Base-by-base conservation (phyloP, 2,113 vertebrate species). In the Ageneiosus marmoratus region DNA sequence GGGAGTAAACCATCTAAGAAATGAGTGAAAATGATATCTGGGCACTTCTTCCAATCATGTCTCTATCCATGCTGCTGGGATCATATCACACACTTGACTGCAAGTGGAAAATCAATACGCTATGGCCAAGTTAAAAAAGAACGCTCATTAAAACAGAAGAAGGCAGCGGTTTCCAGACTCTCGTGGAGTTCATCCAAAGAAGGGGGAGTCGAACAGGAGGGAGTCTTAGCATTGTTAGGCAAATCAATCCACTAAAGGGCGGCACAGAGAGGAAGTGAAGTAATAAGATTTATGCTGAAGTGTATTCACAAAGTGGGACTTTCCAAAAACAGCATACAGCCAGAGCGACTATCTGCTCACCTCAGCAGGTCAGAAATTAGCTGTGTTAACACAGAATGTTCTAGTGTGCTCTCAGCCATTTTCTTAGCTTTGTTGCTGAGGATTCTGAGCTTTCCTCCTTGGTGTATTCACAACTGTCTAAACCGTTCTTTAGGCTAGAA, bases 121-220 rank as follows among this genome's bases (percentile, higher is more conserved):
- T 85, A 86, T 37, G 58, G 86, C 83, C 85, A 74, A 86, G 89
- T 90, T 91, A 88, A 92, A 88, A 90, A 88, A 79, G 88, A 87
- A 73, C 87, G 85, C 87, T 92, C 90, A 91, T 93, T 92, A 93
- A 87, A 90, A 89, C 87, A 72, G 56, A 84, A 89, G 84, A 84
- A 87, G 72, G 76, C 79, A 88, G 85, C 76, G 67, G 82, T 87
- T 83, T 85, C 32, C 44, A 77, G 63, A 83, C 55, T 86, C 51
- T 10, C 44, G 72, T 77, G 85, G 79, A 87, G 34, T 84, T 85
- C 75, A 84, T 78, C 85, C 80, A 85, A 77, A 73, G 76, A 79
- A n/a, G 48, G 77, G 34, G 18, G 81, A 88, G 87, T 89, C 87
- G 87, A 88, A 84, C 86, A 88, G 85, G 60, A 77, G 83, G 83